phyloP scores from a whole-genome alignment of 64 coral and sea anemone species.

The Pocillopora damicornis region DNA sequence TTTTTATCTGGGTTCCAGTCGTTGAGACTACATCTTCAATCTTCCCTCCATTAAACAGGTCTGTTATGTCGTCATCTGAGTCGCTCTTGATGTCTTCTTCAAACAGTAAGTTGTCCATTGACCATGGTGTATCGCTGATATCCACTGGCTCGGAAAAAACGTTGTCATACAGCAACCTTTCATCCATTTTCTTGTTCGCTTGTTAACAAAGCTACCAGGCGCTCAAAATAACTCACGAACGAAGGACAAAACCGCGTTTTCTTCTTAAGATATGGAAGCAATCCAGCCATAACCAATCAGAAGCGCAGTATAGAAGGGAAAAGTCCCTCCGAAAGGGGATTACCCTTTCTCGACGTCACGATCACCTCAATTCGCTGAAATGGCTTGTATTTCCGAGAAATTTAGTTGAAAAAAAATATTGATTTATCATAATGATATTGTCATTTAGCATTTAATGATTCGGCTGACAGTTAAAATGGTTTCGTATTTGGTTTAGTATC shows the following conservation, averaged over 20 bases:
- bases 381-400: background rate
- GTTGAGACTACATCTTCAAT: background rate
- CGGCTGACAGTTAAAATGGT: too few relatives aligned
- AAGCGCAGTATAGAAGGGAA: background rate
- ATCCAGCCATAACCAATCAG: background rate
- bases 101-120: slow-evolving; percentile 19
- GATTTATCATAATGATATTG: too few relatives aligned
- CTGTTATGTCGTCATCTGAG: background rate
- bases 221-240: background rate
- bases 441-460: too few relatives aligned
- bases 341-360: background rate
- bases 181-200: background rate
- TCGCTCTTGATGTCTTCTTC: background rate
- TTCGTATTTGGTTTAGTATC: too few relatives aligned
- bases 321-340: background rate
- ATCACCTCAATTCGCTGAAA: background rate
- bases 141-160: background rate
- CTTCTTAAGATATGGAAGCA: background rate
- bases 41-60: background rate
- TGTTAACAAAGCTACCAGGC: background rate
- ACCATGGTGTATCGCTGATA: slow-evolving; percentile 20
- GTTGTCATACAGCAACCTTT: background rate
- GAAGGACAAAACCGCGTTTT: background rate
- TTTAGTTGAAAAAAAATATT: background rate
- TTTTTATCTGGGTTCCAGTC: background rate